Evolutionary conservation across 2,113 vertebrate species (phyloP).

Genomic region (Rattus rattus): DNA sequence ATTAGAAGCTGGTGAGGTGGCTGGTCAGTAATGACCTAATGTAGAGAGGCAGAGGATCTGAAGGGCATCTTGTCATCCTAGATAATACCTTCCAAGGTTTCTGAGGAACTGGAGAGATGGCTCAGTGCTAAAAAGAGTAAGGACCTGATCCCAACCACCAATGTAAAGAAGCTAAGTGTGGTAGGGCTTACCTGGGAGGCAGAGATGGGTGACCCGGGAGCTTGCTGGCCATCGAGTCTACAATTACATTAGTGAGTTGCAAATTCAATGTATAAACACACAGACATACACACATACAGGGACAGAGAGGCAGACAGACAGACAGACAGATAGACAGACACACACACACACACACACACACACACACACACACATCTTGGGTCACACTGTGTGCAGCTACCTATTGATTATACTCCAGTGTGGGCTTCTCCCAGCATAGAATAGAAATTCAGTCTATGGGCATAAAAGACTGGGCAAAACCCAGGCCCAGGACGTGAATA

Average conservation of each 20-base stretch:
- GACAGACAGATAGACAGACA: background rate
- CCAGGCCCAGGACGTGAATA: background rate
- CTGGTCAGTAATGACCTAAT: background rate
- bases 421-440: background rate
- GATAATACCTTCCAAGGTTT: background rate
- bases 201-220: too few species aligned
- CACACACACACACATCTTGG: background rate
- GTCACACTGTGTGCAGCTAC: background rate
- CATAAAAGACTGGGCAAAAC: background rate
- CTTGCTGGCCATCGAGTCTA: background rate
- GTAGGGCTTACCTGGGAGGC: background rate
- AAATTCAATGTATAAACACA: background rate
- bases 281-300: background rate
- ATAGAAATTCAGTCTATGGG: constrained; percentile 4
- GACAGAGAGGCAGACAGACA: background rate
- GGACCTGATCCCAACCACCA: background rate
- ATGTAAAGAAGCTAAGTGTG: background rate
- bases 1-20: constrained; percentile 29
- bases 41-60: background rate
- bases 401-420: background rate
- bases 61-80: background rate
- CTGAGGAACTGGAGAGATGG: background rate
- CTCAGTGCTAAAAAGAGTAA: background rate
- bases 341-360: background rate
- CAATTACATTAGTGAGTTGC: background rate